Percentiles rank a stretch among this genome's conserved stretches.
Conservation (phyloP, 2,888 invertebrate genomes). For the Polydrusus pterygomalis region DNA sequence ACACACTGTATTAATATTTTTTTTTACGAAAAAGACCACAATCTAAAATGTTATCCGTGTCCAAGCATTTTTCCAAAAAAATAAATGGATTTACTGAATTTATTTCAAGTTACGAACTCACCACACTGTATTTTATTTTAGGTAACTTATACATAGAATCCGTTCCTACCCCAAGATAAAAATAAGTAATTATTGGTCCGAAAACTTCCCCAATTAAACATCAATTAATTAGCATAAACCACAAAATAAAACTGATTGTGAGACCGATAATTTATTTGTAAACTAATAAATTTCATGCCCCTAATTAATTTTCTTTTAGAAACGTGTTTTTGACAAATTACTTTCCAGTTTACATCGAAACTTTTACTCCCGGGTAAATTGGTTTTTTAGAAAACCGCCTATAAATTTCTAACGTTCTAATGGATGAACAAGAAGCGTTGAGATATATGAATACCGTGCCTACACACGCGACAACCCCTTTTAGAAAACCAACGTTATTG, state of each 20-base stretch:
- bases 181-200: neutral
- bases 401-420: slow-evolving; percentile 40
- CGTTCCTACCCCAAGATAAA: no score
- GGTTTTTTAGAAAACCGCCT: slow-evolving; percentile 33
- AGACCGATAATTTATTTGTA: slow-evolving; percentile 24
- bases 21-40: no score
- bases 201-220: slow-evolving; percentile 1
- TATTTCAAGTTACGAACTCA: no score
- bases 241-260: neutral
- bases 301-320: slow-evolving; percentile 22
- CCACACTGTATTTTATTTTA: no score
- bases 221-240: neutral
- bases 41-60: no score
- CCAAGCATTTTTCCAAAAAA: no score
- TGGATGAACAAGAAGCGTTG: slow-evolving; percentile 35
- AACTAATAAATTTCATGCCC: slow-evolving; percentile 17
- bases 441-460: slow-evolving; percentile 57
- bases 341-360: slow-evolving; percentile 20
- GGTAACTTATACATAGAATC: no score
- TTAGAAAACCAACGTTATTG: slow-evolving; percentile 47
- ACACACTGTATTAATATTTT: no score
- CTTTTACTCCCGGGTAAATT: slow-evolving; percentile 32
- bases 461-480: slow-evolving; percentile 65
- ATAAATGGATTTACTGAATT: no score
- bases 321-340: slow-evolving; percentile 33